These are phyloP conservation scores for Paracentrotus lividus DNA, from an alignment of 53 echinoderm and acorn worm species.

Conservation along the genomic window DNA sequence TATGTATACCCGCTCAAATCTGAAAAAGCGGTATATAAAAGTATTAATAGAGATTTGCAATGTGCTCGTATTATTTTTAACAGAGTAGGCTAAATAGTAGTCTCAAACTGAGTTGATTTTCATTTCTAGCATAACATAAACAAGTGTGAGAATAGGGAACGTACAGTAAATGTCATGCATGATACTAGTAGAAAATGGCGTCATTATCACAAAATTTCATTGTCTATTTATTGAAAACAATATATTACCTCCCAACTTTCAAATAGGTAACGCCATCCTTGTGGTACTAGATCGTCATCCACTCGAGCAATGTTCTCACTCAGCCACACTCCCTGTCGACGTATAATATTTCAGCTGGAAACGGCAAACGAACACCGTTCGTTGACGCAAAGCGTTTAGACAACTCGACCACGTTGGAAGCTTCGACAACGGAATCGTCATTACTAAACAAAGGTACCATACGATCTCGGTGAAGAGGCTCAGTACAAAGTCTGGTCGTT, in stretches of 20 bases:
- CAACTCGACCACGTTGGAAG: constrained; percentile 11
- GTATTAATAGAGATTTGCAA: no score
- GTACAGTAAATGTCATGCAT: no score
- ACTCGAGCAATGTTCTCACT: constrained; percentile 25
- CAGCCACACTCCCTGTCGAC: constrained; percentile 52
- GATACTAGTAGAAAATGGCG: no score
- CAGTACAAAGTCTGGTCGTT: neutral
- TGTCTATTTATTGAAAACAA: no score
- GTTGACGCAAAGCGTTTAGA: constrained; percentile 28
- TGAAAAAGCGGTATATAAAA: no score
- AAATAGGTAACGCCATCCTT: constrained; percentile 36
- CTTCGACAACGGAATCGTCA: neutral
- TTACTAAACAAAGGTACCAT: neutral
- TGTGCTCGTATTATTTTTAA: no score
- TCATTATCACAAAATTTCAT: no score
- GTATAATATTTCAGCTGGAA: constrained; percentile 42
- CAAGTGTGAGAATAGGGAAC: no score
- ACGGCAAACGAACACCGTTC: constrained; percentile 29
- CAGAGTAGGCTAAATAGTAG: no score
- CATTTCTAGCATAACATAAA: no score
- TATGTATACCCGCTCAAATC: no score
- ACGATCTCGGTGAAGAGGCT: constrained; percentile 32
- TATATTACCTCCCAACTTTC: constrained; percentile 55
- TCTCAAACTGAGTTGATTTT: no score
- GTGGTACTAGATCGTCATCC: neutral